Evolutionary conservation across 2,113 vertebrate species (phyloP), one percentile per base, ranked within the genome.

Genomic region (Dromaius novaehollandiae): DNA sequence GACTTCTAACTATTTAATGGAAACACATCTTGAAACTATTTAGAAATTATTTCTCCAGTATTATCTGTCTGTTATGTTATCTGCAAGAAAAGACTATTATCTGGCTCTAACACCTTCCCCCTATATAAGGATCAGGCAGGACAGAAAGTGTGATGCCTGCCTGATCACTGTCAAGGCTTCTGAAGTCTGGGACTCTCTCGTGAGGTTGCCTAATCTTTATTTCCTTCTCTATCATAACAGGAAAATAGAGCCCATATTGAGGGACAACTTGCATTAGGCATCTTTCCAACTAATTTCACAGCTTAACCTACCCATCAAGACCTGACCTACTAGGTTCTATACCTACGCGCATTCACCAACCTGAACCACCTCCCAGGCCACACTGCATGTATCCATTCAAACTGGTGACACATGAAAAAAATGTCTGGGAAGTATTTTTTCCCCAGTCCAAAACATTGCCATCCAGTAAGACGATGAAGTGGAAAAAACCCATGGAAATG

Each of bases 61-160:
- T 89, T 73, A 86, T 93, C 32, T 56, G 13, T 48, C 44, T 76
- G 10, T 2, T 7, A 14, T 2, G 1, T 58, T 82, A 76, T 15
- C 42, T 68, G 4, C 14, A 60, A 30, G 38, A 58, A 58, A 80
- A 71, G 50, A 44, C 13, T 65, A 11, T 36, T 77, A 60, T 6
- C 16, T 69, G 38, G 46, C 38, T 11, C 25, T 65, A 65, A 15
- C 60, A 60, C 50, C 3, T 86, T 55, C 7, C 20, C 12, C 3
- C 7, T 30, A 0, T 8, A 9, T n/a, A 77, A 68, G 15, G 17
- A 64, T 4, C 7, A 6, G 15, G 11, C 6, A 3, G 3, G 3
- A 58, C 15, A 44, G 63, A 86, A 80, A 32, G 6, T 55, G 26
- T 34, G n/a, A 64, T 40, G 22, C 3, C 11, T 77, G 3, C 14